phyloP scores from a whole-genome alignment of 2,113 vertebrate genomes.

The Varanus komodoensis region DNA sequence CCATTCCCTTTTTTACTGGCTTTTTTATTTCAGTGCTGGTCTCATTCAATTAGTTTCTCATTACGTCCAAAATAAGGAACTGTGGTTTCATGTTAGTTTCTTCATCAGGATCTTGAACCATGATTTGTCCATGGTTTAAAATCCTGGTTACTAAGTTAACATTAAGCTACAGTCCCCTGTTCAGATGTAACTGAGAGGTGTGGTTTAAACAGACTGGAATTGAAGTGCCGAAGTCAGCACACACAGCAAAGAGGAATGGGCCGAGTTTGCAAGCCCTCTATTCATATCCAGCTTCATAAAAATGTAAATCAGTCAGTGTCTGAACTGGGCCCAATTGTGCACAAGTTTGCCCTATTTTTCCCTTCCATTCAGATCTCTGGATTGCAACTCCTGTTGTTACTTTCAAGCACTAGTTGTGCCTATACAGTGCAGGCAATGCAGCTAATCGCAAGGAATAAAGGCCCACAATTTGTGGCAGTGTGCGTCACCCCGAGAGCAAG shows the following conservation, averaged over 20 bases:
- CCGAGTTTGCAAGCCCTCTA: too few species aligned
- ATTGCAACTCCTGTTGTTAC: conserved; percentile 67
- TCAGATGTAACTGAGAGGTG: neutral
- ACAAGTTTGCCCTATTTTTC: too few species aligned
- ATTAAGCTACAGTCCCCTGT: neutral
- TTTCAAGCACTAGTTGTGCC: conserved; percentile 72
- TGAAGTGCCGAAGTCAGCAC: neutral
- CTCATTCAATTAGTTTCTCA: neutral
- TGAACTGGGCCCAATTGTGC: neutral
- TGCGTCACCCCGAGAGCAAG: conserved; percentile 59
- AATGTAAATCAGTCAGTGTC: too few species aligned
- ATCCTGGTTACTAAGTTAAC: neutral
- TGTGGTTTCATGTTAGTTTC: neutral
- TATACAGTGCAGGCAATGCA: conserved; percentile 70
- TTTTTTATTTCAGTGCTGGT: neutral
- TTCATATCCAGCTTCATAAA: neutral
- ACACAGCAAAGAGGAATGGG: neutral
- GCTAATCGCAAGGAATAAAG: conserved; percentile 62
- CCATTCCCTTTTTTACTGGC: neutral
- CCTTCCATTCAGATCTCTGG: neutral
- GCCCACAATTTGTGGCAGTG: conserved; percentile 58
- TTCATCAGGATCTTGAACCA: neutral
- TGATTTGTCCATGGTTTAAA: neutral
- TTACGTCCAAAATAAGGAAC: neutral
- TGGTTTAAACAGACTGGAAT: neutral